Conservation (phyloP, 1,140 invertebrate species). For the Archivesica marissinica region DNA sequence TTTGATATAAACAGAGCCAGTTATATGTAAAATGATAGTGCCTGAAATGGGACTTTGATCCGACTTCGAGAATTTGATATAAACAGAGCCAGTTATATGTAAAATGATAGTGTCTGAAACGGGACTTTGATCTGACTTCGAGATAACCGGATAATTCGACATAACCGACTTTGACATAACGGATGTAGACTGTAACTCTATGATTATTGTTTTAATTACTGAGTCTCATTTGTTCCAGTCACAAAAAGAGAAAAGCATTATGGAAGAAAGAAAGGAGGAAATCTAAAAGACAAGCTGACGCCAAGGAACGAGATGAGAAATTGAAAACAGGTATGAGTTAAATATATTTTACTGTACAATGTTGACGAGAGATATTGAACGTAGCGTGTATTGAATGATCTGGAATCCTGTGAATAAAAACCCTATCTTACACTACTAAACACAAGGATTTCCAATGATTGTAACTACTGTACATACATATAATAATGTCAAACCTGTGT, state of each 20-base stretch:
- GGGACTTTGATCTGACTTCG: too few relatives aligned
- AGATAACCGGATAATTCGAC: too few relatives aligned
- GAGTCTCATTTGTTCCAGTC: constrained; percentile 69
- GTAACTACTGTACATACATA: not conserved
- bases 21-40: too few relatives aligned
- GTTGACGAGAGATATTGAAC: not conserved
- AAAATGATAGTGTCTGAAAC: too few relatives aligned
- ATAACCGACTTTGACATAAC: too few relatives aligned
- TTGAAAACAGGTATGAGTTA: constrained; percentile 28
- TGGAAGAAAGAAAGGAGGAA: constrained; percentile 76
- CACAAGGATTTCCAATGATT: not conserved
- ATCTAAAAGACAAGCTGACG: constrained; percentile 68
- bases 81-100: too few relatives aligned
- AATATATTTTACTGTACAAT: not conserved
- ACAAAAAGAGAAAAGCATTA: constrained; percentile 76
- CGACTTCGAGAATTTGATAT: too few relatives aligned
- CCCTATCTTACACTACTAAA: not conserved
- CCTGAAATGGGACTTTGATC: too few relatives aligned
- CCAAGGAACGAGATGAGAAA: constrained; percentile 59
- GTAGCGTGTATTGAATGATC: not conserved
- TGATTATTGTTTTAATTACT: not conserved
- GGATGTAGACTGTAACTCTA: too few relatives aligned
- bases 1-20: too few relatives aligned
- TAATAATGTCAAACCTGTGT: too few relatives aligned
- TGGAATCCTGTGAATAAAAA: not conserved